These are phyloP conservation scores for Archaeoteleia sp. DNA, from an alignment of 2,888 invertebrate species.

Conservation along the genomic window DNA sequence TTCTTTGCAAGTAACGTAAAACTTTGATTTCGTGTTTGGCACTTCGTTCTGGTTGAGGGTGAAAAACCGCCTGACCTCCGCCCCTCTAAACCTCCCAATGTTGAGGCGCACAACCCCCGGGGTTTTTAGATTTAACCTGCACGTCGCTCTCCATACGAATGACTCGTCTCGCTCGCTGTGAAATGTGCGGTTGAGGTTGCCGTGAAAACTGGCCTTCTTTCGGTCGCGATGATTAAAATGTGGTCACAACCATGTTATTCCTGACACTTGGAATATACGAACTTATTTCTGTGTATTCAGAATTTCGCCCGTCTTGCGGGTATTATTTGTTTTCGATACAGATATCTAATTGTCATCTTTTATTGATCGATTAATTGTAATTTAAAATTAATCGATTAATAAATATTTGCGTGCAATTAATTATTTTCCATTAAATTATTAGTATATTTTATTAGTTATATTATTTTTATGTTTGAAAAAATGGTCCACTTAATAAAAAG, in stretches of 20 bases:
- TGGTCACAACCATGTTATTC: slow-evolving; percentile 13
- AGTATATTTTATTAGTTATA: too few species aligned
- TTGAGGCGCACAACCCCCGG: slow-evolving; percentile 26
- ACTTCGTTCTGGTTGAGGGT: slow-evolving; percentile 30
- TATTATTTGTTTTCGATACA: too few species aligned
- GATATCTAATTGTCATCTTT: too few species aligned
- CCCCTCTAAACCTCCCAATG: slow-evolving; percentile 5
- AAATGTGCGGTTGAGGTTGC: slow-evolving; percentile 18
- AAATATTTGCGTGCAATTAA: too few species aligned
- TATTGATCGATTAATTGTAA: too few species aligned
- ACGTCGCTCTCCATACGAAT: slow-evolving; percentile 18
- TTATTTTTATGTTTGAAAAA: too few species aligned
- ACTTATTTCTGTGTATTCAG: background rate
- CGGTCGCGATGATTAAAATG: slow-evolving; percentile 15
- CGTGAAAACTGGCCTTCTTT: slow-evolving; percentile 17
- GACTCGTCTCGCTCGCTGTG: slow-evolving; percentile 14
- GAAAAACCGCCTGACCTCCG: slow-evolving; percentile 32
- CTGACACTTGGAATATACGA: slow-evolving; percentile 9
- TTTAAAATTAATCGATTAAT: too few species aligned
- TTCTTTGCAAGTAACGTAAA: slow-evolving; percentile 23
- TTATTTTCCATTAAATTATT: too few species aligned
- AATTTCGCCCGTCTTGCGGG: slow-evolving; percentile 3
- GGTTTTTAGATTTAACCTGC: slow-evolving; percentile 43
- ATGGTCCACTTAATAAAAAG: too few species aligned
- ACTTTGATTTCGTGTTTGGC: slow-evolving; percentile 38